Percentiles rank a stretch among this genome's conserved stretches.
These are phyloP conservation scores for Gymnoscelis rufifasciata DNA, from an alignment of 2,888 invertebrate species.

Conservation along the genomic window DNA sequence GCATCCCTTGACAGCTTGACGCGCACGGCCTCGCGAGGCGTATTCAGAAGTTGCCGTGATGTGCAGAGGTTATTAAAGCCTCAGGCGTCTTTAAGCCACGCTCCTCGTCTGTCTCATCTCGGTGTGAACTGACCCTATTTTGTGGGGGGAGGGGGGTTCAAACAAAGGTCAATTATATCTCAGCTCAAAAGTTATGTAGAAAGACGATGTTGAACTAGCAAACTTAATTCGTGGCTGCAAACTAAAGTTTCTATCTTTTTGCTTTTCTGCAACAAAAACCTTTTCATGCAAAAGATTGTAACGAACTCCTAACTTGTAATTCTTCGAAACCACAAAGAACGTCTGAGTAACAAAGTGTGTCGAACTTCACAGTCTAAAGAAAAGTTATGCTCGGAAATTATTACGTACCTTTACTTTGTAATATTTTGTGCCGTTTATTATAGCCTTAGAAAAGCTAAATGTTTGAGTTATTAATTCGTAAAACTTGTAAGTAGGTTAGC, in stretches of 20 bases:
- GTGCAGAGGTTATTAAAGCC: no score
- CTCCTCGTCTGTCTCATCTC: no score
- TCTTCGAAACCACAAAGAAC: conserved; percentile 13
- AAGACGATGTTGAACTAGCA: no score
- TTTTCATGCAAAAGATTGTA: not conserved
- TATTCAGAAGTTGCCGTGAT: no score
- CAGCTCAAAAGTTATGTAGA: no score
- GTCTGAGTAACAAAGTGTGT: conserved; percentile 15
- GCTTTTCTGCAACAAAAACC: not conserved
- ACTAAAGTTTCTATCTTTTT: not conserved
- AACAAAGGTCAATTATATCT: no score
- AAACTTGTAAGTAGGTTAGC: conserved; percentile 6
- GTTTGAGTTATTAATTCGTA: conserved; percentile 17
- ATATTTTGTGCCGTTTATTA: conserved; percentile 22
- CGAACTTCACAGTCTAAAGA: conserved; percentile 12
- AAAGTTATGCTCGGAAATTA: conserved; percentile 17
- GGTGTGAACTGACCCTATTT: no score
- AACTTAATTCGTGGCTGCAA: not conserved
- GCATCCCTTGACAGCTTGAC: no score
- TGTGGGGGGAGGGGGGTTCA: no score
- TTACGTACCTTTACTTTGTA: conserved; percentile 16
- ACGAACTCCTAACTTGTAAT: conserved; percentile 3
- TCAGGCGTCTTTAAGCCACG: no score
- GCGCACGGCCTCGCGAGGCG: no score
- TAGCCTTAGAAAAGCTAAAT: conserved; percentile 24